Conservation (phyloP, 2,113 vertebrate species). For the Bettongia penicillata region DNA sequence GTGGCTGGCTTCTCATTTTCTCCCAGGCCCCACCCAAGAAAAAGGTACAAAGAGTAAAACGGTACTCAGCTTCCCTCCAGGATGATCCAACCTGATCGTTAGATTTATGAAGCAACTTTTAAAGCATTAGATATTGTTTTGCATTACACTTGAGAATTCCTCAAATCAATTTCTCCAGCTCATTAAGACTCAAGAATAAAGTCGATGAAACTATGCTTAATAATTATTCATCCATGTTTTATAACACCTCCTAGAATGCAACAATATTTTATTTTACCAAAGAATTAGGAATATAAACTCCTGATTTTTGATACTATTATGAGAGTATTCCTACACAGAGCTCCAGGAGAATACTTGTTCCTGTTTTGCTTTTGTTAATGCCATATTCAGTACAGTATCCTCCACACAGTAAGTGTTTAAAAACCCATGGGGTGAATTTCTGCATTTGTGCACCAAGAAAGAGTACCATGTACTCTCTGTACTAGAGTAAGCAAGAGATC, state of each 20-base stretch:
- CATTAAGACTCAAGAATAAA: background rate
- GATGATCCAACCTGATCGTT: background rate
- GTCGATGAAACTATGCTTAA: background rate
- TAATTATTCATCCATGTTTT: background rate
- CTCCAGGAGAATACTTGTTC: background rate
- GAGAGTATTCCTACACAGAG: background rate
- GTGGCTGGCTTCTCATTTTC: background rate
- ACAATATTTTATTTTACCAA: background rate
- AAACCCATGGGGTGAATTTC: background rate
- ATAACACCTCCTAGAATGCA: background rate
- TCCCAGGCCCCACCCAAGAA: background rate
- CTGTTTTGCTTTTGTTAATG: background rate
- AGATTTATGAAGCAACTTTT: background rate
- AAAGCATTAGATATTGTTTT: background rate
- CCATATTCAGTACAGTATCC: background rate
- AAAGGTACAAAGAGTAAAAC: background rate
- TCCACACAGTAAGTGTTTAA: background rate
- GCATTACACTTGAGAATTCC: background rate
- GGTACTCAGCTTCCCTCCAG: background rate
- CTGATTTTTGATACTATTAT: background rate
- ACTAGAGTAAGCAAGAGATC: background rate
- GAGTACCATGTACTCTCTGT: background rate
- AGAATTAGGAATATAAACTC: background rate
- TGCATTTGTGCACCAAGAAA: background rate
- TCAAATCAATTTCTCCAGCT: background rate